phyloP scores from a whole-genome alignment of 2,888 invertebrate species.

The Poecilobothrus nobilitatus region DNA sequence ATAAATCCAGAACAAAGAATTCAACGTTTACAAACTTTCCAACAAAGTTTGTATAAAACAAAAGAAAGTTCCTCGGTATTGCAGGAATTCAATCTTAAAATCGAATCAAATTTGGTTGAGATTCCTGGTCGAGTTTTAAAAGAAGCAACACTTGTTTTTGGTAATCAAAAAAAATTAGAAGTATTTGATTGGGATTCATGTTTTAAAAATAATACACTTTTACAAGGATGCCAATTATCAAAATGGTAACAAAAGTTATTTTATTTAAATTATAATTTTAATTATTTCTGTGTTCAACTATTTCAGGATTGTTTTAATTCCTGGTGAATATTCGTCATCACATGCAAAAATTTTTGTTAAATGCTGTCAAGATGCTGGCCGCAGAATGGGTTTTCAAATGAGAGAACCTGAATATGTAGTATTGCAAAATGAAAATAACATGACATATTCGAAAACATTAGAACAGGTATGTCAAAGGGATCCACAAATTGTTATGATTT shows the following conservation, averaged over 20 bases:
- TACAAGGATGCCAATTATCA: background rate
- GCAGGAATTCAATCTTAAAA: constrained; percentile 58
- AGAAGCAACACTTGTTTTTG: constrained; percentile 55
- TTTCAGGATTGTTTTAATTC: background rate
- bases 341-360: background rate
- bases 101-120: constrained; percentile 54
- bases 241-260: background rate
- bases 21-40: constrained; percentile 57
- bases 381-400: background rate
- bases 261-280: no score
- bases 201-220: background rate
- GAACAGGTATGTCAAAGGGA: constrained; percentile 49
- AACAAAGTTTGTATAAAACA: constrained; percentile 50
- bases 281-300: no score
- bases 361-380: background rate
- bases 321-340: background rate
- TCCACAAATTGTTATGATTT: constrained; percentile 59
- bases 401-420: background rate
- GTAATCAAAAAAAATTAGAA: constrained; percentile 26
- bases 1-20: constrained; percentile 61
- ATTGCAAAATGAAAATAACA: background rate
- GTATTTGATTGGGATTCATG: constrained; percentile 15
- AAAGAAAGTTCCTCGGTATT: constrained; percentile 51
- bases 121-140: constrained; percentile 59
- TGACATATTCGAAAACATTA: constrained; percentile 50